phyloP scores from a whole-genome alignment of 1,140 invertebrate genomes.

The Monochamus saltuarius region DNA sequence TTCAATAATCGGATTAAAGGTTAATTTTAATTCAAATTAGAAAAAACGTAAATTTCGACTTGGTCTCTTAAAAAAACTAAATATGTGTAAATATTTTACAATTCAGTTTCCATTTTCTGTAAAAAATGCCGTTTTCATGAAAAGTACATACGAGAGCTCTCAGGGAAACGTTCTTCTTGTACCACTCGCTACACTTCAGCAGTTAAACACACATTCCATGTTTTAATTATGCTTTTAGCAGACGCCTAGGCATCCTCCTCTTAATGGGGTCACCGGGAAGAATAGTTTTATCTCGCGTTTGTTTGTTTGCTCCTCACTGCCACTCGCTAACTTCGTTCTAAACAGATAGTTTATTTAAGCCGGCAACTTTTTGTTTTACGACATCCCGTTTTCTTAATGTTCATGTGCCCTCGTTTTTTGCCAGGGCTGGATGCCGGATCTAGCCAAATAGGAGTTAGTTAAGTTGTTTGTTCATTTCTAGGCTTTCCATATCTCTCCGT shows the following conservation, averaged over 20 bases:
- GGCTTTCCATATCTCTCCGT: no score
- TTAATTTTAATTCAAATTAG: no score
- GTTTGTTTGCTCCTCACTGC: slow-evolving; percentile 26
- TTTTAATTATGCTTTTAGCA: slow-evolving; percentile 47
- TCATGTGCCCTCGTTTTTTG: slow-evolving; percentile 24
- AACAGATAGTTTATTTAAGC: slow-evolving; percentile 33
- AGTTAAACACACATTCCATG: slow-evolving; percentile 44
- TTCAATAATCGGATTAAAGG: no score
- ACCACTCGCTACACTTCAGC: slow-evolving; percentile 36
- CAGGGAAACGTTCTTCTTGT: slow-evolving; percentile 12
- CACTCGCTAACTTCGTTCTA: slow-evolving; percentile 26
- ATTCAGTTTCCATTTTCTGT: background rate
- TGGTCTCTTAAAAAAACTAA: no score
- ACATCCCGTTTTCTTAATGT: slow-evolving; percentile 32
- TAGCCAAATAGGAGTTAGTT: no score
- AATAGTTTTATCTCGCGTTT: slow-evolving; percentile 34
- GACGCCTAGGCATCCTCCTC: slow-evolving; percentile 27
- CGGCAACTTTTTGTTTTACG: slow-evolving; percentile 33
- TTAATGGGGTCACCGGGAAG: slow-evolving; percentile 34
- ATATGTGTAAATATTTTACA: no score
- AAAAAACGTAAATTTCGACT: no score
- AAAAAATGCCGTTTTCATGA: slow-evolving; percentile 9
- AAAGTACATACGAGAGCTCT: slow-evolving; percentile 18
- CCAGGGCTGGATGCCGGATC: no score
- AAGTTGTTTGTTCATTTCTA: no score